Evolutionary conservation across 2,888 invertebrate species (phyloP).

Genomic region (Carabus problematicus): DNA sequence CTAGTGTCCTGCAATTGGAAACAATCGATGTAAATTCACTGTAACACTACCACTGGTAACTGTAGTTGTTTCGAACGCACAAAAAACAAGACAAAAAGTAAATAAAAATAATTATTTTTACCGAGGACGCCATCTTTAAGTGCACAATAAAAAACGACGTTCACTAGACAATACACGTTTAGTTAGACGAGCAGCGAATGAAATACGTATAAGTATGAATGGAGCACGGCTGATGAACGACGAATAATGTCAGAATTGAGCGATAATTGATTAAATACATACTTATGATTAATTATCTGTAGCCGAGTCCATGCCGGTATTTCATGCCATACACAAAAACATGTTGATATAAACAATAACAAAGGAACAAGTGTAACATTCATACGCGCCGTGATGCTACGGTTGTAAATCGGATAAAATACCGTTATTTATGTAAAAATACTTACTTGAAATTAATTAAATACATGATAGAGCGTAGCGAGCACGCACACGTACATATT

Average conservation of each 20-base stretch:
- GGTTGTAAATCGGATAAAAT: conserved; percentile 16
- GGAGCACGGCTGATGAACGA: background rate
- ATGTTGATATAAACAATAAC: conserved; percentile 37
- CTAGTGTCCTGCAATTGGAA: conserved; percentile 22
- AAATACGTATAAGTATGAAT: background rate
- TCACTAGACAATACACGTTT: background rate
- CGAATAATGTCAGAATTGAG: no score
- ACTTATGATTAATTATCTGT: no score
- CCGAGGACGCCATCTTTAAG: conserved; percentile 33
- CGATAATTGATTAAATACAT: no score
- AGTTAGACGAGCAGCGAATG: background rate
- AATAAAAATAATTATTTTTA: conserved; percentile 11
- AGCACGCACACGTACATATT: conserved; percentile 38
- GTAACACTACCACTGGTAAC: background rate
- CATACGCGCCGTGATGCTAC: background rate
- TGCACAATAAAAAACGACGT: conserved; percentile 9
- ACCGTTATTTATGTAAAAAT: background rate
- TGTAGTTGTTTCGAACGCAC: background rate
- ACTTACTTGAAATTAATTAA: conserved; percentile 40
- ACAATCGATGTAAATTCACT: background rate
- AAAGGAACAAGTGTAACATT: conserved; percentile 23
- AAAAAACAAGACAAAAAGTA: conserved; percentile 18
- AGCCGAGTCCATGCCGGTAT: conserved; percentile 34
- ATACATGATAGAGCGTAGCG: conserved; percentile 27
- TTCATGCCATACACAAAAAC: conserved; percentile 24